Evolutionary conservation across 2,113 vertebrate genomes (phyloP), one percentile per base, ranked within the genome.

Genomic region (Monopterus albus): DNA sequence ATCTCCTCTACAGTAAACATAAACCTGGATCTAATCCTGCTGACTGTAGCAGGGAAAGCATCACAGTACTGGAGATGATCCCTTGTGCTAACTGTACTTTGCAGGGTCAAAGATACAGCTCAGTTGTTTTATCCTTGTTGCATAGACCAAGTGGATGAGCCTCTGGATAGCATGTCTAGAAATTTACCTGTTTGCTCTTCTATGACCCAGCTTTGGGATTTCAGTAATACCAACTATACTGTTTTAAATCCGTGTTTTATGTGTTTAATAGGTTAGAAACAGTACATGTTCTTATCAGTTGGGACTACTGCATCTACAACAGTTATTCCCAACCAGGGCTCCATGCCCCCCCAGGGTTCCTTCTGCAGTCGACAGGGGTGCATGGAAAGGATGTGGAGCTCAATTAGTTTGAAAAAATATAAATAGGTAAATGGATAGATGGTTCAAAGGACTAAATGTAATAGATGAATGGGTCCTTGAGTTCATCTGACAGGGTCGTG

Each of bases 21-120:
- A 49, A 75, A 77, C 71, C 60, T 76, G 75, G 65, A 86, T 40
- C 64, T 52, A 45, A 63, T 79, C 82, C 75, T 53, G 71, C 45
- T 3, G 13, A 45, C 52, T 39, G 35, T 23, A 18, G 33, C 28
- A 28, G 9, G 36, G 42, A 33, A 63, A 67, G 43, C 61, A 56
- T 42, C 29, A 28, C 53, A 59, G 59, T 5, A n/a, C 58, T 29
- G 43, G 56, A 69, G 61, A 55, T 62, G 61, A 55, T 62, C 52
- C 63, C 40, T 10, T 0, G 49, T 43, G 50, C 23, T 59, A 62
- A 28, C 29, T 60, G 33, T 46, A 73, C 64, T 63, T 71, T 47
- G 7, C n/a, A 29, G 46, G 46, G 77, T 72, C 64, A 81, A 45
- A 81, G 66, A 60, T 65, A 20, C 26, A 38, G 47, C 31, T 64